These are phyloP conservation scores for Zonitis immaculata DNA, from an alignment of 2,888 invertebrate genomes.

Conservation along the genomic window DNA sequence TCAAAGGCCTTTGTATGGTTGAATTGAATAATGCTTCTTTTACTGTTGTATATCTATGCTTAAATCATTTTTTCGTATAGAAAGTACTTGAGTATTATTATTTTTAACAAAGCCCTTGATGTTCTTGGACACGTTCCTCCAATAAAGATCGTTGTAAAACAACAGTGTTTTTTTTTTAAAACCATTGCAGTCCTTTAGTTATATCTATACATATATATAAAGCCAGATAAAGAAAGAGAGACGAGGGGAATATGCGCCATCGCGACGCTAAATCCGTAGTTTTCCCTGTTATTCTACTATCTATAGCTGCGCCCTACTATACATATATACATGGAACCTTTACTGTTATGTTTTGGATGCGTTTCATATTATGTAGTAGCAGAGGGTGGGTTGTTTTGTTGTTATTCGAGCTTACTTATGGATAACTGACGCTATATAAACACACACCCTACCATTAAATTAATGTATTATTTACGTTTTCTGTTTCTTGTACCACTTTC, in stretches of 20 bases:
- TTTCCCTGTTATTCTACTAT: slow-evolving; percentile 9
- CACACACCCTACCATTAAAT: background rate
- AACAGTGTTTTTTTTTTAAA: background rate
- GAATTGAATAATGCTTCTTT: background rate
- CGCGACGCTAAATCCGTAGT: slow-evolving; percentile 23
- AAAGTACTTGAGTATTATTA: too few relatives aligned
- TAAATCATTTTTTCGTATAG: too few relatives aligned
- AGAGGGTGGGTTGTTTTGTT: background rate
- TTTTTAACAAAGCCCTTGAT: background rate
- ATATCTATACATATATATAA: too few relatives aligned
- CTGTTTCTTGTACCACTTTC: too few relatives aligned
- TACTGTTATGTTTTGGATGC: slow-evolving; percentile 3
- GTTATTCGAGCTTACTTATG: background rate
- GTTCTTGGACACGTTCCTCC: background rate
- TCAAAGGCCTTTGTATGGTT: background rate
- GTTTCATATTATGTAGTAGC: background rate
- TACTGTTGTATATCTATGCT: too few relatives aligned
- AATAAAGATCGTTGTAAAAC: background rate
- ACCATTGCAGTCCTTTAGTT: background rate
- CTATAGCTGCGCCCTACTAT: slow-evolving; percentile 10
- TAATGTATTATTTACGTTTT: background rate
- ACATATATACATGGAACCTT: slow-evolving; percentile 1
- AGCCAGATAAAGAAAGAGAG: background rate
- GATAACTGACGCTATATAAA: background rate
- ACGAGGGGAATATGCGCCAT: slow-evolving; percentile 22